phyloP scores from a whole-genome alignment of 2,888 invertebrate species.

The Acronicta alni region DNA sequence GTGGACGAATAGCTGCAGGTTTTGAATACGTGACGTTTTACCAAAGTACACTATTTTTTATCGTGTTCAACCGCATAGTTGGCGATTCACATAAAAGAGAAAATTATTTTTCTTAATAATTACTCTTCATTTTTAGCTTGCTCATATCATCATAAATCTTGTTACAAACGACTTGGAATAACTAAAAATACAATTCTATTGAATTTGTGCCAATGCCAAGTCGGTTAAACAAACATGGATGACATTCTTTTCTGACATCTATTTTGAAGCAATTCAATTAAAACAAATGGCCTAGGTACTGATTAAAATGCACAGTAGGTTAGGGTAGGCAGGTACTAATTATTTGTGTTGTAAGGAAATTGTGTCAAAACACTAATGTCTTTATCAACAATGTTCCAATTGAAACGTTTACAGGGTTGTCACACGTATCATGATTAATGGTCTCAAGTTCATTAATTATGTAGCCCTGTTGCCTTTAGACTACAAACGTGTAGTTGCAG shows the following conservation, averaged over 20 bases:
- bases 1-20: conserved; percentile 48
- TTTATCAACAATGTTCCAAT: conserved; percentile 17
- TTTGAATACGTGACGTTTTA: conserved; percentile 51
- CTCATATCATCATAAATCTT: conserved; percentile 26
- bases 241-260: conserved; percentile 49
- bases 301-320: not conserved
- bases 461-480: conserved; percentile 9
- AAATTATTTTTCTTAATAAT: conserved; percentile 5
- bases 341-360: not conserved
- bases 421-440: conserved; percentile 35
- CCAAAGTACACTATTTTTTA: conserved; percentile 19
- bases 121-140: conserved; percentile 11
- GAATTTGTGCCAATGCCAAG: conserved; percentile 70
- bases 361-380: conserved; percentile 36
- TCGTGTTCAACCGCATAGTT: conserved; percentile 1
- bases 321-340: not conserved
- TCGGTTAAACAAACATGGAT: conserved; percentile 59
- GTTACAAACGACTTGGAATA: conserved; percentile 27
- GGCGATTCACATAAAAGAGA: not conserved
- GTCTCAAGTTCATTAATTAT: conserved; percentile 31
- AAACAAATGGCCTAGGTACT: not conserved
- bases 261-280: conserved; percentile 15
- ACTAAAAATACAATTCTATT: conserved; percentile 59
- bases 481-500: conserved; percentile 6
- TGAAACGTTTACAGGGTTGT: conserved; percentile 6